Evolutionary conservation across 2,888 invertebrate genomes (phyloP), one percentile per base, ranked within the genome.

Genomic region (Drosophila subsilvestris): DNA sequence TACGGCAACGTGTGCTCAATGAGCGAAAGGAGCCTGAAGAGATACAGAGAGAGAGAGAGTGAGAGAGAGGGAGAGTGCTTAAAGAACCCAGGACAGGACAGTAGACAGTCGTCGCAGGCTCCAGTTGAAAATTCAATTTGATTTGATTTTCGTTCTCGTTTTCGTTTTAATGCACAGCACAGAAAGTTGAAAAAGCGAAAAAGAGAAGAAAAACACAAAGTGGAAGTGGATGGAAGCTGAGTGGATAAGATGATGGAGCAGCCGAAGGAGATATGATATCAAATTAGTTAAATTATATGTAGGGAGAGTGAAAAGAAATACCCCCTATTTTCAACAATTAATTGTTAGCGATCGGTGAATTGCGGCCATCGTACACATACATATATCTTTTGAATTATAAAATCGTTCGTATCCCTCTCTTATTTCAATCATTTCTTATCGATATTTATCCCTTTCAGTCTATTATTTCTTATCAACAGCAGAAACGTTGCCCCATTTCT

Each of bases 91-190:
- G 58, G 32, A 51, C 27, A n/a, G 42, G 74, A 37, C 27, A 27
- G 27, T 27, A 37, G 37, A 6, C 37, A 5, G n/a, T 6, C 7
- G 27, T 29, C 29, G 3, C 37, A 37, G n/a, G 37, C 37, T 37
- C 37, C 37, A 14, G 76, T 77, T 76, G 80, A 82, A 87, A 89
- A 90, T 90, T 89, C 88, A 90, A 90, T 90, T 90, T 83, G 81
- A 89, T 90, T 90, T 89, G 83, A 89, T 90, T 90, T 90, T 86
- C 90, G 80, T 90, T 89, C 79, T 81, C 85, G 82, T 86, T 90
- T 85, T 88, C 89, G 79, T 83, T 78, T 78, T 81, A 89, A 80
- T 90, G 90, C 89, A 86, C 89, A 89, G 65, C 55, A 60, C 29
- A 45, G 54, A 29, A 54, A 27, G 50, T 25, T 48, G 54, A 62